Evolutionary conservation across 2,797 vertebrate genomes (phyloP).

Genomic region (Streptopelia turtur): DNA sequence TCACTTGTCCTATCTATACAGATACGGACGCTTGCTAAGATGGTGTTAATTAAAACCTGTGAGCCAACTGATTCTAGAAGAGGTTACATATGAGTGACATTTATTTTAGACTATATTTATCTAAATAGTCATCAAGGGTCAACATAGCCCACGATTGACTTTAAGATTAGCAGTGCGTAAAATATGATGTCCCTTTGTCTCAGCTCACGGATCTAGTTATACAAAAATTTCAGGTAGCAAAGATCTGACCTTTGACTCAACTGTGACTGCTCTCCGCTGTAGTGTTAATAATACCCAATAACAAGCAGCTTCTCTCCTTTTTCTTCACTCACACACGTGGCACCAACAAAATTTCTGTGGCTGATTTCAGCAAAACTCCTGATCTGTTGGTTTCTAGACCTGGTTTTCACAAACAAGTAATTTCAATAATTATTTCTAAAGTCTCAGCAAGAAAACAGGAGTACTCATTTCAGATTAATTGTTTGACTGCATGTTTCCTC

Average conservation of each 20-base stretch:
- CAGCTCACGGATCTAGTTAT: background rate
- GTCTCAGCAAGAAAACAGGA: background rate
- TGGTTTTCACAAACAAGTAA: background rate
- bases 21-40: background rate
- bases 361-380: background rate
- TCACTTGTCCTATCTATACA: background rate
- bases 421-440: background rate
- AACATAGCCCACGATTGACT: background rate
- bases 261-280: background rate
- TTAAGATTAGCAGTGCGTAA: background rate
- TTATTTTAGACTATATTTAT: slow-evolving; percentile 41
- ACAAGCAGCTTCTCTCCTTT: background rate
- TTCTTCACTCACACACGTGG: background rate
- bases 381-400: background rate
- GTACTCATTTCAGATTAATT: slow-evolving; percentile 2
- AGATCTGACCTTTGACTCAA: background rate
- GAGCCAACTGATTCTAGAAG: background rate
- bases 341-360: background rate
- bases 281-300: background rate
- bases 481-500: background rate
- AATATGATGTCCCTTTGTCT: background rate
- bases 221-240: background rate
- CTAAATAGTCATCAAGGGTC: slow-evolving; percentile 21
- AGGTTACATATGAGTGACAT: slow-evolving; percentile 27
- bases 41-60: slow-evolving; percentile 19